Conservation (phyloP, 2,888 invertebrate species). For the Sesia bembeciformis region DNA sequence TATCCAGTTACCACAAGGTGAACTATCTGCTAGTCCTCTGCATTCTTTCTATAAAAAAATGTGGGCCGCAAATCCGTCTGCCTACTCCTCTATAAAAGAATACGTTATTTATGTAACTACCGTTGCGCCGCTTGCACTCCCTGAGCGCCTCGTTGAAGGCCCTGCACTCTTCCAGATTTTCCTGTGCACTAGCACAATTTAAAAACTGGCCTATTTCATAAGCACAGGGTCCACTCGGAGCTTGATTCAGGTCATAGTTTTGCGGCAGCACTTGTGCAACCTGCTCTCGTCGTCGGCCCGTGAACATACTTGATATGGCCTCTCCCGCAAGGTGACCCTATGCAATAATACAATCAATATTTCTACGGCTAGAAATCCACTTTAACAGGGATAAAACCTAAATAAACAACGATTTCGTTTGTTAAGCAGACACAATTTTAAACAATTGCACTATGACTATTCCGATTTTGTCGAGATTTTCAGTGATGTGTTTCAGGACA, state of each 20-base stretch:
- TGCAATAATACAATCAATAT: background rate
- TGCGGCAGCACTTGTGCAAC: constrained; percentile 42
- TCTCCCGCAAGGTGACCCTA: constrained; percentile 93
- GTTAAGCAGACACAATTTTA: too few relatives aligned
- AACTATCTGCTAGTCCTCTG: too few relatives aligned
- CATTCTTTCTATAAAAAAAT: too few relatives aligned
- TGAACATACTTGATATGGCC: constrained; percentile 79
- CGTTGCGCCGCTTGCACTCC: constrained; percentile 89
- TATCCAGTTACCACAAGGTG: too few relatives aligned
- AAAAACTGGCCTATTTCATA: constrained; percentile 96
- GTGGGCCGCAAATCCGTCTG: too few relatives aligned
- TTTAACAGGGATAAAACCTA: too few relatives aligned
- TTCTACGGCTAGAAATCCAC: too few relatives aligned
- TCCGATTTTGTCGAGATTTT: too few relatives aligned
- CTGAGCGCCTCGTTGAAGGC: constrained; percentile 96
- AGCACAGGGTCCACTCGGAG: constrained; percentile 86
- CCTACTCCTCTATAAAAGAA: background rate
- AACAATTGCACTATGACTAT: too few relatives aligned
- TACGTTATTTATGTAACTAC: constrained; percentile 44
- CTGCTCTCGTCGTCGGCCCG: constrained; percentile 37
- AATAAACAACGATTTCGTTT: too few relatives aligned
- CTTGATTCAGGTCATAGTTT: constrained; percentile 42
- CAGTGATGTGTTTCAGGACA: too few relatives aligned
- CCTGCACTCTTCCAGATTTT: constrained; percentile 90
- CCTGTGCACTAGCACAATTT: constrained; percentile 89